phyloP scores from a whole-genome alignment of 1,140 invertebrate species.

The Trichomalopsis sarcophagae region DNA sequence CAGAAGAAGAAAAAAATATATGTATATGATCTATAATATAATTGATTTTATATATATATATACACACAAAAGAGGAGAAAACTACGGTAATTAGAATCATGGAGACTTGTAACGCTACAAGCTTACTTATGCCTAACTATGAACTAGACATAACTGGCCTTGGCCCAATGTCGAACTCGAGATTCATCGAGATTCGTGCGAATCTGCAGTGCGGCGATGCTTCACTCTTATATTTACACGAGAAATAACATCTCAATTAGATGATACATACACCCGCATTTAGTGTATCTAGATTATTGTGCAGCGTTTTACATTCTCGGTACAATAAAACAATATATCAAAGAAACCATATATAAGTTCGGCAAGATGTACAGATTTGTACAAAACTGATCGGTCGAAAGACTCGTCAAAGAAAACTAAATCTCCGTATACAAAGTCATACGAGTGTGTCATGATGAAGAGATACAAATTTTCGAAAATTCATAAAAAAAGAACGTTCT shows the following conservation, averaged over 20 bases:
- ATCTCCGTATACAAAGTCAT: too few species aligned
- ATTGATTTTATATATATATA: not conserved
- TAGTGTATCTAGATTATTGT: slow-evolving; percentile 10
- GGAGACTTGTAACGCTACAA: not conserved
- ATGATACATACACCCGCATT: not conserved
- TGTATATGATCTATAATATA: not conserved
- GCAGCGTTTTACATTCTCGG: not conserved
- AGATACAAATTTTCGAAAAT: not conserved
- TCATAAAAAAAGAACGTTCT: too few species aligned
- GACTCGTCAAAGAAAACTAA: too few species aligned
- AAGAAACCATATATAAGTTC: not conserved
- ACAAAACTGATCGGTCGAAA: not conserved
- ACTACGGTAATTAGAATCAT: not conserved
- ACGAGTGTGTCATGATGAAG: not conserved
- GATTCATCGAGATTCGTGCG: slow-evolving; percentile 16
- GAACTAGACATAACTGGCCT: slow-evolving; percentile 8
- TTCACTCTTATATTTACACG: slow-evolving; percentile 5
- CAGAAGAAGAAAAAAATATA: not conserved
- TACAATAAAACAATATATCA: too few species aligned
- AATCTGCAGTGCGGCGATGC: not conserved
- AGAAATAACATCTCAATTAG: not conserved
- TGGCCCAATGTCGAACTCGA: slow-evolving; percentile 7
- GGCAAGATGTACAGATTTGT: not conserved
- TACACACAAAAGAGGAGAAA: slow-evolving; percentile 23
- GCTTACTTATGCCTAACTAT: not conserved